Percentiles rank a stretch among this genome's conserved stretches.
Conservation (phyloP, 1,140 invertebrate genomes). For the Danaus melanippus region DNA sequence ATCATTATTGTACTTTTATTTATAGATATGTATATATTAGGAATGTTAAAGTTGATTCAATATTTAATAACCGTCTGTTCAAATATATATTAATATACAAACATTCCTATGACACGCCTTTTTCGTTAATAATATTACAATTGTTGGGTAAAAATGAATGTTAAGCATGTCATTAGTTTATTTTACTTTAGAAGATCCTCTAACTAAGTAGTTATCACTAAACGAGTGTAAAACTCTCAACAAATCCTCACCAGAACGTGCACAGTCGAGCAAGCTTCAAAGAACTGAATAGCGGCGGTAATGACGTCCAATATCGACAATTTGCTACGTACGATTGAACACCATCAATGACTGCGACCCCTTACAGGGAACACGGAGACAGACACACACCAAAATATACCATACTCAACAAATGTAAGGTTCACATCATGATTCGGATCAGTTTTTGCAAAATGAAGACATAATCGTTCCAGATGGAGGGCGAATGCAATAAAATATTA, state of each 20-base stretch:
- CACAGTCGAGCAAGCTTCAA: conserved; percentile 9
- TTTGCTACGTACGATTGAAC: conserved; percentile 66
- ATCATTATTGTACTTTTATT: no score
- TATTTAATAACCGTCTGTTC: no score
- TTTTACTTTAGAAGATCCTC: no score
- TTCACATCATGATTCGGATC: neutral
- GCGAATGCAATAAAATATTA: conserved; percentile 61
- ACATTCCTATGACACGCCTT: no score
- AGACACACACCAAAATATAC: conserved; percentile 2
- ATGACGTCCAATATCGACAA: conserved; percentile 58
- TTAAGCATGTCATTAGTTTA: no score
- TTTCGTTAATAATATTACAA: no score
- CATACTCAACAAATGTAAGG: neutral
- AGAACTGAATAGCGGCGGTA: conserved; percentile 37
- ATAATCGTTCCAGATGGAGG: conserved; percentile 47
- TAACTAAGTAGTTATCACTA: no score
- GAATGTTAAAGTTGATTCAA: no score
- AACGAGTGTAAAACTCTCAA: no score
- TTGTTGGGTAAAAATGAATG: no score
- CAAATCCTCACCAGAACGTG: conserved; percentile 10
- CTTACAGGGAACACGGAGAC: conserved; percentile 15
- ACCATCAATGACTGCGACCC: conserved; percentile 43
- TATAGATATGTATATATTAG: no score
- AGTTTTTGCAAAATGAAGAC: conserved; percentile 50
- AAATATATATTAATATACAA: no score